These are phyloP conservation scores for Oryzaephilus surinamensis DNA, from an alignment of 1,140 invertebrate genomes.

Conservation along the genomic window DNA sequence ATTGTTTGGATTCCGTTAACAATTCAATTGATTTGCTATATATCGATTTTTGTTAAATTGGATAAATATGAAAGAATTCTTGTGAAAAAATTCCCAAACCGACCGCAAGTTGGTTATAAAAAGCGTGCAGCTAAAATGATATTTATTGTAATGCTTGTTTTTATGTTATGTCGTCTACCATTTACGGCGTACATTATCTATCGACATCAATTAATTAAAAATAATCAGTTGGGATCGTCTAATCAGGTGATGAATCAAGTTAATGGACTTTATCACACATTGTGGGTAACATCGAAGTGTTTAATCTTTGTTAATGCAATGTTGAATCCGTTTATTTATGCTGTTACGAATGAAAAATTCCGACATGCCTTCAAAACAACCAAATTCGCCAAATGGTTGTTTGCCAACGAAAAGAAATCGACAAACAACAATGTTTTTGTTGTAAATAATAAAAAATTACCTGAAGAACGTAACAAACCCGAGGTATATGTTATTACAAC, in stretches of 20 bases:
- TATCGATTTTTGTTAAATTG: conserved; percentile 51
- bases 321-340: conserved; percentile 7
- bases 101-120: conserved; percentile 47
- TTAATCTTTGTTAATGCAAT: conserved; percentile 7
- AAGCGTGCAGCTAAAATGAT: conserved; percentile 56
- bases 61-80: conserved; percentile 47
- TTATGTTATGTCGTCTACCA: conserved; percentile 55
- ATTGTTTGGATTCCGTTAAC: conserved; percentile 60
- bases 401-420: conserved; percentile 3
- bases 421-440: no score
- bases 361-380: conserved; percentile 5
- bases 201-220: conserved; percentile 41
- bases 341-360: conserved; percentile 3
- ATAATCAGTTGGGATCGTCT: conserved; percentile 2
- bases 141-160: conserved; percentile 54
- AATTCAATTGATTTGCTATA: conserved; percentile 56
- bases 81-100: conserved; percentile 39
- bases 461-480: no score
- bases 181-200: conserved; percentile 56
- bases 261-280: conserved; percentile 4
- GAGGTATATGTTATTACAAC: no score
- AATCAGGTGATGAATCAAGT: conserved; percentile 4
- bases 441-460: no score
- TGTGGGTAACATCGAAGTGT: conserved; percentile 7
- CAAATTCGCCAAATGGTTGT: conserved; percentile 7